A percentile compares a stretch with the other conserved stretches of the same genome.
phyloP scores from a whole-genome alignment of 2,113 vertebrate species.

The Mionectes macconnelli region DNA sequence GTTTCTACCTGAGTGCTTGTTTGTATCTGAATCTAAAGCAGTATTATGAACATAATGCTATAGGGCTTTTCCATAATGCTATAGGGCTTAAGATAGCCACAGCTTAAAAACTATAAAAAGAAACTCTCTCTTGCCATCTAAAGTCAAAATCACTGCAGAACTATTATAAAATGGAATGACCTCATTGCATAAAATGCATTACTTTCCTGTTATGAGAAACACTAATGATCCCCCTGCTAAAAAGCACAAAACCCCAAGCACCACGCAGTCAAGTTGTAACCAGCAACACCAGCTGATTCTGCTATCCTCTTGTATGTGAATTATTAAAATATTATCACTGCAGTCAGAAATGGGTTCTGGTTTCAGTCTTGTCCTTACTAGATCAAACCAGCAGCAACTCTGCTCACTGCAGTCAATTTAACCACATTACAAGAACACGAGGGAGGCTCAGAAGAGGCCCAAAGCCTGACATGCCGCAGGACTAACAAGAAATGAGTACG shows the following conservation, averaged over 20 bases:
- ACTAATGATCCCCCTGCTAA: not conserved
- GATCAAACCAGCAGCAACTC: not conserved
- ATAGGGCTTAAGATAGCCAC: constrained; percentile 10
- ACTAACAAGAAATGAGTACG: not conserved
- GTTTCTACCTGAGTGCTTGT: not conserved
- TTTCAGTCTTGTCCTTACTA: not conserved
- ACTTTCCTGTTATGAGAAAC: not conserved
- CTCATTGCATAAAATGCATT: constrained; percentile 31
- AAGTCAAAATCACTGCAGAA: constrained; percentile 28
- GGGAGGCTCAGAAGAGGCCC: not conserved
- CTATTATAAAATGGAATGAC: constrained; percentile 27
- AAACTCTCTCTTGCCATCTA: constrained; percentile 30
- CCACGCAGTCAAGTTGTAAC: not conserved
- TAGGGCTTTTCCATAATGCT: not conserved
- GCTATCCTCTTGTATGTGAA: not conserved
- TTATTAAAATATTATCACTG: not conserved
- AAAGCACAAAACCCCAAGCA: not conserved
- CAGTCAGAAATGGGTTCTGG: not conserved
- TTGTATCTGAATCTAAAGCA: not conserved
- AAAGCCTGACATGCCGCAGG: not conserved
- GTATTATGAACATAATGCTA: not conserved
- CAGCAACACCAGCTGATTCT: not conserved
- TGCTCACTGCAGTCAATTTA: not conserved
- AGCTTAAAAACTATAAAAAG: constrained; percentile 42
- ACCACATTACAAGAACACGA: not conserved